Evolutionary conservation across 2,888 invertebrate species (phyloP), one percentile per base, ranked within the genome.

Genomic region (Philereme vetulata): DNA sequence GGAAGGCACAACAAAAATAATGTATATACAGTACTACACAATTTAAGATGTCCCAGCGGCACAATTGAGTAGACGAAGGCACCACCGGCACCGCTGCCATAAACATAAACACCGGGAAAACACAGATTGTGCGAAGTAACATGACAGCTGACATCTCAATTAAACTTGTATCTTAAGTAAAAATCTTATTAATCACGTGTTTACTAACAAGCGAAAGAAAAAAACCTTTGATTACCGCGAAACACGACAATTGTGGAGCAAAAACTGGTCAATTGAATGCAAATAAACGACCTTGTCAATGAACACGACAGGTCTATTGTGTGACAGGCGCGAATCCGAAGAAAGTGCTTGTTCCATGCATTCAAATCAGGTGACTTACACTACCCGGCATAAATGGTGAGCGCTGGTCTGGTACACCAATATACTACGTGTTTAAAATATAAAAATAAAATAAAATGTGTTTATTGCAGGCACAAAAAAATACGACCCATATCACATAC

Each of bases 261-360:
- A 76, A 75, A 70, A 62, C 53, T 53, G 46, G 56, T 58, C 72
- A 72, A 78, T 75, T 73, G 70, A 70, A 73, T 73, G 73, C 64
- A 71, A 75, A 77, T 76, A 62, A 56, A 51, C 66, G 76, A 72
- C 78, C 80, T 78, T 75, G 76, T 60, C 48, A 60, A n/a, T 50
- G 33, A 46, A 62, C 60, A 65, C 61, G 54, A 60, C 63, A 59
- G 45, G 33, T 35, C 45, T 35, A 44, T 44, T 55, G 43, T 44
- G n/a, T 43, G 33, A 42, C 48, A 33, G 44, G 36, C 36, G 51
- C 42, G 9, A 51, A 38, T 47, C 8, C 4, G 33, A 38, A 48
- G 54, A 59, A 59, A 59, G 53, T 40, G n/a, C 1, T 33, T 33
- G 8, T 4, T 33, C 9, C 9, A 46, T 46, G 4, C 33, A 46